Percentiles rank a stretch among this genome's conserved stretches.
These are phyloP conservation scores for Leptopilina boulardi DNA, from an alignment of 1,140 invertebrate species.

Conservation along the genomic window DNA sequence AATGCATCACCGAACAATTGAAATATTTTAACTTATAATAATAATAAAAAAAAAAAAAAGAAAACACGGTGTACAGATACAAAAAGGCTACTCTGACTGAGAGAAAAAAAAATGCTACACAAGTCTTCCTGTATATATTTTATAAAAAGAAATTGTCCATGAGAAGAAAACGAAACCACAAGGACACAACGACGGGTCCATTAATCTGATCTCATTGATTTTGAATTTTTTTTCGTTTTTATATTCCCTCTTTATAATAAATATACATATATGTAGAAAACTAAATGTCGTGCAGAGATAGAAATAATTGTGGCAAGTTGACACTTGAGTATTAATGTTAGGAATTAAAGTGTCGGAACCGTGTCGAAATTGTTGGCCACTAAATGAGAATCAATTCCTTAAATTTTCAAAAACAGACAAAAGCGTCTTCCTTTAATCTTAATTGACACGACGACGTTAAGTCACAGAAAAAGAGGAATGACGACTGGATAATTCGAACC, in stretches of 20 bases:
- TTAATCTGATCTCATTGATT: slow-evolving; percentile 47
- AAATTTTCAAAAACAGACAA: neutral
- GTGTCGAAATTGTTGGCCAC: slow-evolving; percentile 4
- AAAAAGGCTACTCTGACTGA: slow-evolving; percentile 36
- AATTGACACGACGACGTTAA: neutral
- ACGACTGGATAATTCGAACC: neutral
- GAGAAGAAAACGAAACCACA: slow-evolving; percentile 37
- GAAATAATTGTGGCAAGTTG: neutral
- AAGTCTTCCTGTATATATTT: too few relatives aligned
- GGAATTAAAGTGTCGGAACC: slow-evolving; percentile 6
- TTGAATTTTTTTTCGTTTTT: slow-evolving; percentile 5
- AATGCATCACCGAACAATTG: slow-evolving; percentile 47
- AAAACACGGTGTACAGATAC: slow-evolving; percentile 35
- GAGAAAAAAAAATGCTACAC: neutral
- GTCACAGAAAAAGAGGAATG: neutral
- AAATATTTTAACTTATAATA: slow-evolving; percentile 38
- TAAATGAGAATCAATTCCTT: neutral
- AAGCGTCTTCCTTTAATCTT: neutral
- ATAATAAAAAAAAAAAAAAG: neutral
- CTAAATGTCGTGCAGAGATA: neutral
- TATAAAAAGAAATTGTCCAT: slow-evolving; percentile 34
- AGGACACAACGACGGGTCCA: slow-evolving; percentile 2
- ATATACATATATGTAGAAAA: too few relatives aligned
- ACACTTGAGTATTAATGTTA: neutral
- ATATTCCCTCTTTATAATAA: neutral